Evolutionary conservation across 2,797 vertebrate genomes (phyloP).

Genomic region (Pangasius djambal): DNA sequence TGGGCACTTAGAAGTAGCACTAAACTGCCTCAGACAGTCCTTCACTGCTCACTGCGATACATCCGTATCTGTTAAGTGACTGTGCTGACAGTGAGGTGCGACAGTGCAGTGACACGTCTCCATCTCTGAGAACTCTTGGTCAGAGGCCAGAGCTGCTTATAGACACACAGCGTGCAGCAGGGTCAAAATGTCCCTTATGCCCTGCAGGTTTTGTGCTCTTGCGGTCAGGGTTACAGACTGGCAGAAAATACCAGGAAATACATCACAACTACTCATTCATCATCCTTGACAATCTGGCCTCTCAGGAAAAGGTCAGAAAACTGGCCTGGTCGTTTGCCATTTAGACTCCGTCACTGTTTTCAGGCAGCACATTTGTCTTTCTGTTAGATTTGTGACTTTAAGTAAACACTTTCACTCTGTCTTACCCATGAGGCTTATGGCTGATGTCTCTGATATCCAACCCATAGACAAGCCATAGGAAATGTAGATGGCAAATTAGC

Average conservation of each 20-base stretch:
- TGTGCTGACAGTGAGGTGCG: slow-evolving; percentile 16
- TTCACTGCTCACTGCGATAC: slow-evolving; percentile 44
- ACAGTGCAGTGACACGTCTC: slow-evolving; percentile 24
- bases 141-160: slow-evolving; percentile 34
- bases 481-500: background rate
- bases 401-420: slow-evolving; percentile 21
- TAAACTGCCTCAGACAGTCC: slow-evolving; percentile 16
- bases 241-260: slow-evolving; percentile 21
- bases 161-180: slow-evolving; percentile 23
- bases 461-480: background rate
- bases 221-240: slow-evolving; percentile 31
- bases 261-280: slow-evolving; percentile 41
- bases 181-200: slow-evolving; percentile 46
- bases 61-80: slow-evolving; percentile 22
- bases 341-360: slow-evolving; percentile 33
- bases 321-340: slow-evolving; percentile 28
- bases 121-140: background rate
- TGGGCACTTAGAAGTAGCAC: slow-evolving; percentile 1
- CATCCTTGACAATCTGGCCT: slow-evolving; percentile 41
- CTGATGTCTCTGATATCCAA: background rate
- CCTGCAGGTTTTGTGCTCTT: slow-evolving; percentile 31
- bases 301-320: slow-evolving; percentile 38
- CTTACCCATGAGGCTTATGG: slow-evolving; percentile 7
- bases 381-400: slow-evolving; percentile 9
- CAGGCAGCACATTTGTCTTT: slow-evolving; percentile 30